Evolutionary conservation across 2,797 vertebrate genomes (phyloP), one percentile per base, ranked within the genome.

Genomic region (Poecilia wingei): DNA sequence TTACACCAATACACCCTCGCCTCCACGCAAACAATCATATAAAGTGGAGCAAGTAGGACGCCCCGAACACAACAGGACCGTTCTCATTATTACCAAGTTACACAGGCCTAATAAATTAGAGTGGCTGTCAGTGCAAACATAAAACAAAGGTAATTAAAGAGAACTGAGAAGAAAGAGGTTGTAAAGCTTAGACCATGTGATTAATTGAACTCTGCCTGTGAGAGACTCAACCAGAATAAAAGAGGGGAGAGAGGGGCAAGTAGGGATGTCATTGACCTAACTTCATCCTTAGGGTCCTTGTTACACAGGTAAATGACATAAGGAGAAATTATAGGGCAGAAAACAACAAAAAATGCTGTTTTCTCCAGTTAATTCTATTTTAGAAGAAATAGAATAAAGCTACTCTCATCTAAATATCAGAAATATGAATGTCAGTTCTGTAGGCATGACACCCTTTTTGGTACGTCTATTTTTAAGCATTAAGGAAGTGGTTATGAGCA

Each of bases 91-190:
- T 75, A 45, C 43, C 73, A 25, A 77, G 79, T 89, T 88, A 84
- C 88, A 77, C 78, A 72, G 84, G 74, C 89, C 84, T 90, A 91
- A 93, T 91, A 87, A 92, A 93, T 91, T 86, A 89, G 91, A 55
- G 84, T 83, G 82, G 86, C 84, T 80, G 78, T 86, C 82, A 33
- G 81, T 75, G 76, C 82, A 73, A 86, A 89, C 92, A 93, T 93
- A 90, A 94, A 95, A 88, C 89, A 89, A 90, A 90, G 93, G 93
- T 94, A 94, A 95, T 95, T 95, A 94, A 91, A 91, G 84, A 79
- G 85, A 90, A 84, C 82, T 84, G 83, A 90, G 87, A 84, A 88
- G 83, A 83, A 88, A 89, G 89, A 83, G 86, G 81, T 80, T 88
- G 86, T 86, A 85, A 88, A 89, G 87, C 90, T 90, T 87, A 78